Percentiles rank a stretch among this genome's conserved stretches.
Evolutionary conservation across 2,888 invertebrate species (phyloP).

Genomic region (Matsumyia berberina): DNA sequence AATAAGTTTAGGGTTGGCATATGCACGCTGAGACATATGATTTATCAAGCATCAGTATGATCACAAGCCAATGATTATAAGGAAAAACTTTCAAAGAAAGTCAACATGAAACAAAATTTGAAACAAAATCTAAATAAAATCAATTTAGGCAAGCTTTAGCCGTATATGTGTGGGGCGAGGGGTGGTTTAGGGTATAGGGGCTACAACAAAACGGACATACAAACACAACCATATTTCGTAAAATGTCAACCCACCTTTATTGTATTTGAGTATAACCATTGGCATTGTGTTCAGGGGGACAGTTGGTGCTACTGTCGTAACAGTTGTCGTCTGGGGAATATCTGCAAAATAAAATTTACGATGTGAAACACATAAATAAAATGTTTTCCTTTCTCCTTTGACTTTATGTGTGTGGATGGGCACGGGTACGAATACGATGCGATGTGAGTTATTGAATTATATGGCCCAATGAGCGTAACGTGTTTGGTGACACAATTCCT

Average conservation of each 20-base stretch:
- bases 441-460: conserved; percentile 58
- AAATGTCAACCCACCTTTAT: conserved; percentile 81
- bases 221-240: conserved; percentile 41
- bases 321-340: conserved; percentile 84
- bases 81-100: conserved; percentile 72
- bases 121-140: conserved; percentile 11
- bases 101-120: conserved; percentile 73
- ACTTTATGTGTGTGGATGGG: background rate
- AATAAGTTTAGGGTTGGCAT: background rate
- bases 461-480: conserved; percentile 56
- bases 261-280: conserved; percentile 81
- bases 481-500: conserved; percentile 54
- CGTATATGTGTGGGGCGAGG: background rate
- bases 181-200: conserved; percentile 15
- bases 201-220: conserved; percentile 6
- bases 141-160: conserved; percentile 28
- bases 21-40: background rate
- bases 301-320: conserved; percentile 83
- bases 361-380: conserved; percentile 65
- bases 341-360: conserved; percentile 79
- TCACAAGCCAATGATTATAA: conserved; percentile 75
- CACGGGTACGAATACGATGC: background rate
- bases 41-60: conserved; percentile 39
- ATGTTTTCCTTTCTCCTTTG: conserved; percentile 16
- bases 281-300: conserved; percentile 83